phyloP scores from a whole-genome alignment of 2,888 invertebrate genomes.

The Aphidius colemani region DNA sequence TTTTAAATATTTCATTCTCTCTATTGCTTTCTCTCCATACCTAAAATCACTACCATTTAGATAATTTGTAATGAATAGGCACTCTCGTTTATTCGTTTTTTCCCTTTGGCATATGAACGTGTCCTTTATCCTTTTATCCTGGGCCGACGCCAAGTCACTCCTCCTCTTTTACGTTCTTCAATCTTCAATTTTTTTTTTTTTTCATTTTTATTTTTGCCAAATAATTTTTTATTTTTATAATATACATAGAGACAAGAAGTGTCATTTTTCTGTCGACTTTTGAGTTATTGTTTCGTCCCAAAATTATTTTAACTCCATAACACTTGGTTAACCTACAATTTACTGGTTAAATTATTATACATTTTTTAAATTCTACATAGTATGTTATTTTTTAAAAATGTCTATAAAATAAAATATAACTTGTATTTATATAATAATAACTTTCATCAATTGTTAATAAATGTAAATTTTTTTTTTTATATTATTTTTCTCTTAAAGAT shows the following conservation, averaged over 20 bases:
- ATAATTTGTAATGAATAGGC: constrained; percentile 68
- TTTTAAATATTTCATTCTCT: too few relatives aligned
- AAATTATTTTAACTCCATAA: neutral
- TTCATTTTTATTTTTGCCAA: neutral
- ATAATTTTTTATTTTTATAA: too few relatives aligned
- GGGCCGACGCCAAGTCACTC: constrained; percentile 24
- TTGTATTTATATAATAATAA: too few relatives aligned
- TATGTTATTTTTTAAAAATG: too few relatives aligned
- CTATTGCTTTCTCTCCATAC: constrained; percentile 18
- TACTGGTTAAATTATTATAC: too few relatives aligned
- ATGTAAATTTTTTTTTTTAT: too few relatives aligned
- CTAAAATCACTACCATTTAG: constrained; percentile 66
- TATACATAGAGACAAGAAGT: neutral
- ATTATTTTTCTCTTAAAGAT: too few relatives aligned
- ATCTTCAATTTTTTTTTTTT: neutral
- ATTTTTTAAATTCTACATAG: too few relatives aligned
- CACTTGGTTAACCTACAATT: too few relatives aligned
- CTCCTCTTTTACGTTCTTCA: constrained; percentile 14
- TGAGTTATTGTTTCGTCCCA: neutral
- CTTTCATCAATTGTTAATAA: too few relatives aligned
- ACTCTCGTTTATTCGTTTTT: constrained; percentile 46
- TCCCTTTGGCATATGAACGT: constrained; percentile 20
- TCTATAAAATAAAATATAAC: too few relatives aligned
- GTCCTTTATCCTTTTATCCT: constrained; percentile 30
- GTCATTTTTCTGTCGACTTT: constrained; percentile 11